Base-by-base conservation (phyloP, 2,888 invertebrate genomes). In the Drosophila setosimentum region DNA sequence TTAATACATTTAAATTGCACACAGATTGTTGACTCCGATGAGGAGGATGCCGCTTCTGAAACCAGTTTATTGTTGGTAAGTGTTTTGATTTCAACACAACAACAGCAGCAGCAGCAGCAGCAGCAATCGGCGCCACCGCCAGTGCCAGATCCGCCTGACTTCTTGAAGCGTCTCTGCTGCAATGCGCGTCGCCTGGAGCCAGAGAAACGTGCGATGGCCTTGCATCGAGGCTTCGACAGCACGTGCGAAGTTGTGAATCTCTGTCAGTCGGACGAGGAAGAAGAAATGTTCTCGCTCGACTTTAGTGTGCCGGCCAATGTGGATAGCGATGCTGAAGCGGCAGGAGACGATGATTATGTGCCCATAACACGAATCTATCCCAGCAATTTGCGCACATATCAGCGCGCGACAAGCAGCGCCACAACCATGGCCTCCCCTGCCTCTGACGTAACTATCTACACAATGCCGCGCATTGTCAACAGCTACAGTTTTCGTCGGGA, bases 261-360 rank as follows among this genome's bases (percentile, higher is more conserved):
- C 42, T 80, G 82, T 29, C 89, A 85, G 27, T 85, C 85, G 35
- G 90, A 83, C n/a, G 80, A 80, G 10, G 90, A 90, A 21, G 70
- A 78, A 58, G 89, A 89, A 60, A 80, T 85, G 90, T 85, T 85
- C 35, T 87, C 89, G 0, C 73, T 89, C 0, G 69, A 85, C 30
- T 85, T 89, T 8, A 89, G 71, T 74, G 85, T 85, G 58, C 83
- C 87, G 13, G 85, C 85, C 29, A 87, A 78, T 65, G 90, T 89
- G 8, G 85, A 85, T 54, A 64, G 61, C 18, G 86, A 83, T 49
- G 55, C 64, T 18, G 29, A 57, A 21, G 32, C 51, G 1, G 49
- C 64, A 11, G 63, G 45, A 16, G 86, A 82, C 4, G 87, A 85
- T 49, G 80, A 89, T 27, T 63, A 57, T 30, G 74, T 74, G 53